A percentile compares a stretch with the other conserved stretches of the same genome.
These are phyloP conservation scores for Bucorvus abyssinicus DNA, from an alignment of 2,797 vertebrate species.

Conservation along the genomic window DNA sequence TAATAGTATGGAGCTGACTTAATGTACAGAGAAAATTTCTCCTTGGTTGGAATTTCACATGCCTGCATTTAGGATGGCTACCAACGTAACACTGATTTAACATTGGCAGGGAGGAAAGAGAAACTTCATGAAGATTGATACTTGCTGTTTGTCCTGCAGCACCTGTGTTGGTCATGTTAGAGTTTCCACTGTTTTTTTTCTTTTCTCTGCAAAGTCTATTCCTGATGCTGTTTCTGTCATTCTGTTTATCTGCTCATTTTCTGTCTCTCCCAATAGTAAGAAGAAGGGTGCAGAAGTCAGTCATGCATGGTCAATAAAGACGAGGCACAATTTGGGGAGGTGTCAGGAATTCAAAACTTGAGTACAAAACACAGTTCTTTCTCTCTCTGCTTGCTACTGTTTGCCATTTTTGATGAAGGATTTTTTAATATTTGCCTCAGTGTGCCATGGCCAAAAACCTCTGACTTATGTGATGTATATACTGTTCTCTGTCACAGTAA, in stretches of 20 bases:
- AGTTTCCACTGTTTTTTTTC: not conserved
- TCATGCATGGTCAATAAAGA: not conserved
- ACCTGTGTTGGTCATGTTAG: not conserved
- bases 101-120: not conserved
- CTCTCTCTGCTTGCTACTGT: not conserved
- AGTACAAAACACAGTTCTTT: not conserved
- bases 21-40: not conserved
- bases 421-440: not conserved
- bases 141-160: not conserved
- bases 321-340: not conserved
- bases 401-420: not conserved
- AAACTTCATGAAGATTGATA: not conserved
- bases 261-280: not conserved
- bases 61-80: not conserved
- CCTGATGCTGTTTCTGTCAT: not conserved
- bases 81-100: not conserved
- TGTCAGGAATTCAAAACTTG: not conserved
- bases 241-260: not conserved
- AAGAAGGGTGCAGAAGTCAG: not conserved
- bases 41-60: not conserved
- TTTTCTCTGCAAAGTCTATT: not conserved
- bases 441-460: not conserved
- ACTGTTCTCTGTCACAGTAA: not conserved
- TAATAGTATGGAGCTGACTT: not conserved
- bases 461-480: rapidly evolving